Conservation (phyloP, 2,888 invertebrate genomes). For the Hemithea aestivaria region DNA sequence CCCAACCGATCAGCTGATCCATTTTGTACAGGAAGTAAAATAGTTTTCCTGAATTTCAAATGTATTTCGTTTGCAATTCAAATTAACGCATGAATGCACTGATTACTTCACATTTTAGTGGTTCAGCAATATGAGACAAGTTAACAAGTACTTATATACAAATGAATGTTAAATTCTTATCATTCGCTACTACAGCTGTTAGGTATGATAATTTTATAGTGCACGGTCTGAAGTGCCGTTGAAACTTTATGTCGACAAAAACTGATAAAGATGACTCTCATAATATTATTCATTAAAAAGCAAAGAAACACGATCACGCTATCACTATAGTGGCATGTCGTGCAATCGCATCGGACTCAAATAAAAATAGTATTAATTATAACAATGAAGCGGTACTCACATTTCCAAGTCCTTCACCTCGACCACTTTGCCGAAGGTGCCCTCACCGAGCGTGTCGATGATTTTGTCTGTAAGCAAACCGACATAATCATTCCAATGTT, state of each 20-base stretch:
- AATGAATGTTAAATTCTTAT: not conserved
- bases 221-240: constrained; percentile 1
- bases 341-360: constrained; percentile 1
- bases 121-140: too few relatives aligned
- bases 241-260: constrained; percentile 1
- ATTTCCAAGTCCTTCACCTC: constrained; percentile 97
- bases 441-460: constrained; percentile 98
- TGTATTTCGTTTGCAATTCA: too few relatives aligned
- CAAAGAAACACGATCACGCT: not conserved
- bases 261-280: constrained; percentile 10
- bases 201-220: constrained; percentile 8
- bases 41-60: too few relatives aligned
- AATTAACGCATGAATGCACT: too few relatives aligned
- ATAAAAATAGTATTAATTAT: not conserved
- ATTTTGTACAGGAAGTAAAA: too few relatives aligned
- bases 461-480: constrained; percentile 97
- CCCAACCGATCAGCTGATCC: too few relatives aligned
- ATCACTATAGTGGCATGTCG: constrained; percentile 2
- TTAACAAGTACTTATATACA: too few relatives aligned
- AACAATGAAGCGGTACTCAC: constrained; percentile 79
- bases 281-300: not conserved
- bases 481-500: constrained; percentile 57
- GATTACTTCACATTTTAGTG: too few relatives aligned
- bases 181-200: not conserved
- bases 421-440: constrained; percentile 99